Base-by-base conservation (phyloP, 2,797 vertebrate genomes). In the Miopithecus talapoin region DNA sequence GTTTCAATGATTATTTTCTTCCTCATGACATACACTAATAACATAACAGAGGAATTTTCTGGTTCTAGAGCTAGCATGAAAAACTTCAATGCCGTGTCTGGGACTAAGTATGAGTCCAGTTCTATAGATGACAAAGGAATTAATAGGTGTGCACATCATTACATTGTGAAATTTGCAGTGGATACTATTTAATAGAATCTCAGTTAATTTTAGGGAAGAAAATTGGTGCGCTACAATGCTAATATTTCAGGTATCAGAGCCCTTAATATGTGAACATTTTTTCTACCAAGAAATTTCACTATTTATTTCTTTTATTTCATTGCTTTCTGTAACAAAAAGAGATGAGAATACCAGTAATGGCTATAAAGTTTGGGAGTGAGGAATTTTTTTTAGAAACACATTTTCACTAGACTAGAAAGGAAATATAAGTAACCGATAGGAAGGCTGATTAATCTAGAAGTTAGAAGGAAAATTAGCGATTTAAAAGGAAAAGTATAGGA, bases 291-390 rank as follows among this genome's bases (percentile, higher is more conserved):
- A 89, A 76, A 95, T 39, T 68, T 81, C 8, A 64, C 16, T 12
- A 76, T 64, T 95, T 87, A 36, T 95, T 93, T 94, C 33, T 90
- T 96, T 95, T 81, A 75, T 92, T 72, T 91, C 33, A 57, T 78
- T 93, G 53, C 14, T 91, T 94, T 95, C 64, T 86, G 8, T 89
- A 81, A 39, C 64, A 93, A 84, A 81, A 11, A 81, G 46, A 90
- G 50, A 39, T 59, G n/a, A 85, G 43, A 76, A 95, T 88, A 86
- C 2, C 14, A 70, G 8, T 76, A 53, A 59, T 75, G 22, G 17
- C 36, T 74, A 19, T 88, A 84, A 91, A 89, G 57, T 85, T 90
- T 87, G n/a, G 48, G 41, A 92, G 36, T 72, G 59, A 88, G 79
- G 39, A 78, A 41, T n/a, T 84, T 95, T 64, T 76, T 96, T 96